Evolutionary conservation across 2,797 vertebrate genomes (phyloP), one percentile per base, ranked within the genome.

Genomic region (Artibeus lituratus): DNA sequence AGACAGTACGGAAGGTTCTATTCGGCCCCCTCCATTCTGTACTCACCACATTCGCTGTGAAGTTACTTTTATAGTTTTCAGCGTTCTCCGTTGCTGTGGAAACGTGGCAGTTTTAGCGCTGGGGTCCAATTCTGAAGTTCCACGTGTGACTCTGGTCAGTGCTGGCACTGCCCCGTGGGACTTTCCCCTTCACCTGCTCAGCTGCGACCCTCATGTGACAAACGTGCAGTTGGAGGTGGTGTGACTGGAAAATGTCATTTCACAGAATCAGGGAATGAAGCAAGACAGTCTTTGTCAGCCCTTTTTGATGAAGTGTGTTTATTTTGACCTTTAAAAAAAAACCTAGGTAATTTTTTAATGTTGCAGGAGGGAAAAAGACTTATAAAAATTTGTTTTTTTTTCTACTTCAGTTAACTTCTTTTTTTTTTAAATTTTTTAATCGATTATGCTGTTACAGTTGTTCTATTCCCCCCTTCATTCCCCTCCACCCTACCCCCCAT

Each of bases 81-180:
- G 65, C 77, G 3, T 83, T 9, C 37, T 7, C 42, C 7, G 18
- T 57, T 76, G 32, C 37, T 78, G 85, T 22, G 42, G 37, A 78
- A 82, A 94, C 95, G 16, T 53, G 81, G 42, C 74, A 7, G 9
- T 90, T 2, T 35, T 51, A 42, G 81, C 1, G 32, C 16, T 55
- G 39, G 62, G 39, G 21, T 76, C 15, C n/a, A 18, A 81, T 82
- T 89, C 76, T 90, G 42, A 12, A 53, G 70, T 95, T 92, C 73
- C 90, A 51, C 87, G 14, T 65, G 77, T 69, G 93, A 44, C 76
- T 37, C 3, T 88, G 87, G 95, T 92, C 65, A 94, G 76, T 12
- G 21, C 85, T 1, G 24, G 24, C 26, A 1, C 39, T n/a, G 59
- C n/a, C 21, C 18, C 0, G 0, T 4, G 35, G 1, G 9, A 3